phyloP scores from a whole-genome alignment of 1,140 invertebrate species.

The Venustaconcha ellipsiformis region DNA sequence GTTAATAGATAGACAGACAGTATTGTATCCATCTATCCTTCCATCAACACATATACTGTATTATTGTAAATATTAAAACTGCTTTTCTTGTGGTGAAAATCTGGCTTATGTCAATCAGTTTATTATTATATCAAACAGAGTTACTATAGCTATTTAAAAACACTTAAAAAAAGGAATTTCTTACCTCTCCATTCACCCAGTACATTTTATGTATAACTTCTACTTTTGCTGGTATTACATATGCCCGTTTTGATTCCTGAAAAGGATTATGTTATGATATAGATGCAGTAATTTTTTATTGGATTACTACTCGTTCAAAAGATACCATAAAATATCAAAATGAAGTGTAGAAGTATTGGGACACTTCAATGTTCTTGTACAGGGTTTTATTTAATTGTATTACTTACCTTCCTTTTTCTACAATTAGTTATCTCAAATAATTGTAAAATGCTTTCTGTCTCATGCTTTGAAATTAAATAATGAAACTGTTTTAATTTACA shows the following conservation, averaged over 20 bases:
- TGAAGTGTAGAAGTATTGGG: too few relatives aligned
- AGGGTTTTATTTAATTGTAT: constrained; percentile 1
- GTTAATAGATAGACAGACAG: background rate
- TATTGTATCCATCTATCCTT: background rate
- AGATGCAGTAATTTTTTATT: too few relatives aligned
- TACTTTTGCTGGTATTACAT: constrained; percentile 89
- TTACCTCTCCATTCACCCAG: constrained; percentile 84
- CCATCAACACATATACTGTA: background rate
- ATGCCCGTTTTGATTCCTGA: constrained; percentile 90
- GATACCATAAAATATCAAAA: too few relatives aligned
- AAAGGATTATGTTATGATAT: constrained; percentile 19
- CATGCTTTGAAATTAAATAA: too few relatives aligned
- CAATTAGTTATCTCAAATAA: background rate
- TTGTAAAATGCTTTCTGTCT: background rate
- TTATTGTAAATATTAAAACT: background rate
- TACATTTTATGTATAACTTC: constrained; percentile 85
- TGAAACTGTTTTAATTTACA: too few relatives aligned
- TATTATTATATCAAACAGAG: background rate
- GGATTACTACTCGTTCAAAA: too few relatives aligned
- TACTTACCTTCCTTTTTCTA: background rate
- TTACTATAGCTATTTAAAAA: background rate
- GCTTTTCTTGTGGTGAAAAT: background rate
- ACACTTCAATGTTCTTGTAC: background rate
- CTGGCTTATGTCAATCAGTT: background rate
- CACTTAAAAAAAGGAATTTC: background rate